Conservation (phyloP, 1,140 invertebrate species). For the Pentalonia nigronervosa region DNA sequence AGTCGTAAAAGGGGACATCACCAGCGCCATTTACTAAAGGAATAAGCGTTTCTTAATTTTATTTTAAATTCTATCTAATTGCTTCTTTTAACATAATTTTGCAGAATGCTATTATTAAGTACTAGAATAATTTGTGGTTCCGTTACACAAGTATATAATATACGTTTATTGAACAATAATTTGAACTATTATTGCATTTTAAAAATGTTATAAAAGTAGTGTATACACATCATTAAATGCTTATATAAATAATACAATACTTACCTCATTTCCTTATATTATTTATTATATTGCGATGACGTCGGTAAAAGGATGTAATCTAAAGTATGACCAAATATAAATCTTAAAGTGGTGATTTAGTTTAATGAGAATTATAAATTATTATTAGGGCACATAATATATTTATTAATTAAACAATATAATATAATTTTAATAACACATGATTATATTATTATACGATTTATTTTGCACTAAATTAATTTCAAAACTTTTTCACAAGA, state of each 20-base stretch:
- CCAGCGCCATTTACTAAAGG: not conserved
- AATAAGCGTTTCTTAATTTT: constrained; percentile 25
- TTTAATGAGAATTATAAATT: not conserved
- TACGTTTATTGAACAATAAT: not conserved
- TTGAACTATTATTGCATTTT: not conserved
- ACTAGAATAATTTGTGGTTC: not conserved
- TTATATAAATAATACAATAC: not conserved
- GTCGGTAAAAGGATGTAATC: not conserved
- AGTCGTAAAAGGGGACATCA: constrained; percentile 37
- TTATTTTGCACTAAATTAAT: not conserved
- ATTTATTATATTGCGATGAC: not conserved
- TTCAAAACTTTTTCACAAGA: not conserved
- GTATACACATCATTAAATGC: not conserved
- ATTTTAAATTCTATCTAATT: not conserved
- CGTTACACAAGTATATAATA: not conserved
- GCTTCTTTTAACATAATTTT: not conserved
- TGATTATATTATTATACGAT: not conserved
- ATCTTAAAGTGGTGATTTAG: not conserved
- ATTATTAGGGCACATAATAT: not conserved
- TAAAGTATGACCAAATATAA: not conserved
- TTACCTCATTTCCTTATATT: not conserved
- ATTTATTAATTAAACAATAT: not conserved
- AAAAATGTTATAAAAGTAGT: not conserved
- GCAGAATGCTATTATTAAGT: not conserved
- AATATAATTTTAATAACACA: not conserved